phyloP scores from a whole-genome alignment of 2,888 invertebrate species.

The Dichetophora obliterata region DNA sequence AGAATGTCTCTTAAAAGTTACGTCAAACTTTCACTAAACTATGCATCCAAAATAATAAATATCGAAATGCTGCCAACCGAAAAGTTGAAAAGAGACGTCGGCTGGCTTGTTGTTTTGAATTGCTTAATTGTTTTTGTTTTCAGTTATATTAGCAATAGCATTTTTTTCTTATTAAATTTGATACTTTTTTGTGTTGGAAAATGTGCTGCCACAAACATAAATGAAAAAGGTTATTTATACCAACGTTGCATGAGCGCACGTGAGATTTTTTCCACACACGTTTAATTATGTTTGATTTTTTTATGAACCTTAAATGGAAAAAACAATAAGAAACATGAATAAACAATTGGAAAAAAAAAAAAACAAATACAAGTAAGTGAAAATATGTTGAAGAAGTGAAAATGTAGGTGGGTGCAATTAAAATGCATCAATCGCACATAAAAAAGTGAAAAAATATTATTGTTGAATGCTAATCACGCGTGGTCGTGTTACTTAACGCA shows the following conservation, averaged over 20 bases:
- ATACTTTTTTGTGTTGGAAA: too few species aligned
- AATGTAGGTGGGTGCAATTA: conserved; percentile 26
- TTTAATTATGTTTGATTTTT: background rate
- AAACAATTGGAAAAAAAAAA: background rate
- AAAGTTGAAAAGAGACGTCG: conserved; percentile 15
- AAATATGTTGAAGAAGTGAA: conserved; percentile 20
- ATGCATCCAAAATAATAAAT: background rate
- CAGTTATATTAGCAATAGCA: background rate
- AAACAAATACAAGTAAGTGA: background rate
- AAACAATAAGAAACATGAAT: background rate
- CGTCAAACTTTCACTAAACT: conserved; percentile 29
- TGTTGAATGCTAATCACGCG: background rate
- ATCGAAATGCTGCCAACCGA: background rate
- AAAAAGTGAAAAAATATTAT: background rate
- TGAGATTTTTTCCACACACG: conserved; percentile 7
- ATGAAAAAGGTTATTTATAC: background rate
- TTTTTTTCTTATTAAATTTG: background rate
- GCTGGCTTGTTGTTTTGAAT: background rate
- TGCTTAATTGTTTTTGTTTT: background rate
- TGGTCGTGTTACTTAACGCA: background rate
- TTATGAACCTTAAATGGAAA: background rate
- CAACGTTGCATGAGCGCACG: conserved; percentile 6
- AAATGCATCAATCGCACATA: conserved; percentile 17
- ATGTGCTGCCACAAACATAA: background rate
- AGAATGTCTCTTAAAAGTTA: conserved; percentile 14